Evolutionary conservation across 1,140 invertebrate species (phyloP).

Genomic region (Sitophilus oryzae): DNA sequence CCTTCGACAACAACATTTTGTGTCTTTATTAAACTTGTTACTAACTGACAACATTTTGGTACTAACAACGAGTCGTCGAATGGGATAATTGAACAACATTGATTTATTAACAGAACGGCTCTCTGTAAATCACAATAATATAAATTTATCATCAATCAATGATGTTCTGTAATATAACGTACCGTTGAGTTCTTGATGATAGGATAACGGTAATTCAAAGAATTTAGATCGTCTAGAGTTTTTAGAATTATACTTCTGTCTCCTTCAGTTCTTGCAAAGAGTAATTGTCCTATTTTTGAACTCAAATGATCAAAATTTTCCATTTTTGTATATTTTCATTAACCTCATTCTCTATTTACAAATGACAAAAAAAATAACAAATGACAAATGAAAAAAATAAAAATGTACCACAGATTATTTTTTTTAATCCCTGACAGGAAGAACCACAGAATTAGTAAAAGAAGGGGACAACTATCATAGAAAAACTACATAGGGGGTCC

Average conservation of each 20-base stretch:
- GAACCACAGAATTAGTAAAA: no score
- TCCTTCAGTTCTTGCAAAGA: not conserved
- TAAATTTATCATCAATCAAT: not conserved
- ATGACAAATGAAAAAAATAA: no score
- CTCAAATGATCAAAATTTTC: conserved; percentile 7
- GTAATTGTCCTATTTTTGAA: conserved; percentile 2
- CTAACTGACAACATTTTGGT: conserved; percentile 44
- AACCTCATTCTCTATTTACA: no score
- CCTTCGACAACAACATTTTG: conserved; percentile 40
- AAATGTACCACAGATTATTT: no score
- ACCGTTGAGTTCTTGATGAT: conserved; percentile 2
- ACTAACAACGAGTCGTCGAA: conserved; percentile 43
- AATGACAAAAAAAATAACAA: no score
- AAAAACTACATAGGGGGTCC: no score
- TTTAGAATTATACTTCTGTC: conserved; percentile 5
- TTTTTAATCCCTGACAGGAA: no score
- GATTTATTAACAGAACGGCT: conserved; percentile 44
- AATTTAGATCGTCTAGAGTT: conserved; percentile 9
- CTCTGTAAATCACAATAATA: conserved; percentile 44
- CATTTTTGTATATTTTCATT: no score
- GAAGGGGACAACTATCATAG: no score
- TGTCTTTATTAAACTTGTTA: conserved; percentile 42
- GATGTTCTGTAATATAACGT: not conserved
- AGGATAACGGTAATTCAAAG: conserved; percentile 9
- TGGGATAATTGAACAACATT: conserved; percentile 42